Evolutionary conservation across 2,113 vertebrate genomes (phyloP), one percentile per base, ranked within the genome.

Genomic region (Callocephalon fimbriatum): DNA sequence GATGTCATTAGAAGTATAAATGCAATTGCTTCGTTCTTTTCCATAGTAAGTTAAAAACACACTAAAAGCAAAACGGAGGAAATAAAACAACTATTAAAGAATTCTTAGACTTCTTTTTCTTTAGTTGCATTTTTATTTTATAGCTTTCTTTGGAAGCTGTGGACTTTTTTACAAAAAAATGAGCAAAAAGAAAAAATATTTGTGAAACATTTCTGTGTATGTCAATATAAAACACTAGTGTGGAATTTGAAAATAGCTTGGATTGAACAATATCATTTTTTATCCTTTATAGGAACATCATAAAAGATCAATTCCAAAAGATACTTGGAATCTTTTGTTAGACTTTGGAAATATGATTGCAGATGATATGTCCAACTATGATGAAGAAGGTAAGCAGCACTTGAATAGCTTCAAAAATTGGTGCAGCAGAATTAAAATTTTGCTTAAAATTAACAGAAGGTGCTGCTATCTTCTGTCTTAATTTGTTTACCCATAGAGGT

Each of bases 291-390:
- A 99, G 99, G 99, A 99, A 90, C 99, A 99, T 93, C 99, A 99
- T 98, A 99, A 99, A 98, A 98, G 99, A 97, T 99, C 99, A 45
- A 99, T 99, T 97, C 99, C 99, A 73, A 99, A 99, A 97, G 99
- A 99, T 97, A 99, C 99, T 20, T 99, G 99, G 99, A 99, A 99
- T 96, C 98, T 99, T 93, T 98, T 99, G 95, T 98, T 99, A 97
- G 99, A 99, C 94, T 99, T 99, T 83, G 99, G 99, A 86, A 99
- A 99, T 97, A 99, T 99, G 99, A 99, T 99, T 96, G 99, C 99
- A 95, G 99, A 99, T 82, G 99, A 99, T 93, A 99, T 99, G 99
- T 99, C 99, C 62, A 99, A 99, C 98, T 99, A 99, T 53, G 99
- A 99, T 47, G 99, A 99, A 96, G 99, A 99, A 99, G 99, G 99